Base-by-base conservation (phyloP, 2,113 vertebrate genomes). In the Puntigrus tetrazona region DNA sequence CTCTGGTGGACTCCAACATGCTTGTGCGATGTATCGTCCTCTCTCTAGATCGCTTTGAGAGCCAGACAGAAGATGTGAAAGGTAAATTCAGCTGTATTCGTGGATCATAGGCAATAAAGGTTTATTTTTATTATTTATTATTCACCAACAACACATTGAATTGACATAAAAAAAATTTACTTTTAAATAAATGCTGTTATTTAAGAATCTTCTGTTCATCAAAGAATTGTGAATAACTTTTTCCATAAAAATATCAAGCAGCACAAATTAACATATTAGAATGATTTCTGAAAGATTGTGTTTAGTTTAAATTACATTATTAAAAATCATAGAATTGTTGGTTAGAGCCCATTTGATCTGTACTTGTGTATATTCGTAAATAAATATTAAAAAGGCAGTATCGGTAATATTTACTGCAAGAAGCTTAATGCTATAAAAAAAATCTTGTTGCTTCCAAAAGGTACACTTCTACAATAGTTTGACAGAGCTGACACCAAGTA, bases 1-100 rank as follows among this genome's bases (percentile, higher is more conserved):
- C 98, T 0, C 87, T 99, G 78, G 97, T 99, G 85, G 98, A 99
- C 93, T 99, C 98, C 0, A 99, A 99, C 92, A 99, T 99, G 98
- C 91, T 99, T 14, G 97, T 99, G 80, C 96, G 98, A 88, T 99
- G 98, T 73, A 98, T 99, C 34, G 97, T 98, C 0, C 92, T 99
- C 55, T 99, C 98, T 0, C 91, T 99, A 90, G 98, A 99, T 90
- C 95, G 97, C 4, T 99, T 99, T 83, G 97, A 99, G 91, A 97
- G 94, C 75, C 97, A 98, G 84, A 94, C 94, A 0, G 94, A 95
- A 50, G 94, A 95, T 14, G 89, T 94, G 27, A 95, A 95, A 93
- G 94, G 94, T 95, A 73, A 50, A 52, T 70, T 25, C 1, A n/a
- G 29, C 9, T 2, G 8, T 34, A 5, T 43, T 81, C 18, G 5